Evolutionary conservation across 2,797 vertebrate species (phyloP), one percentile per base, ranked within the genome.

Genomic region (Denticeps clupeoides): DNA sequence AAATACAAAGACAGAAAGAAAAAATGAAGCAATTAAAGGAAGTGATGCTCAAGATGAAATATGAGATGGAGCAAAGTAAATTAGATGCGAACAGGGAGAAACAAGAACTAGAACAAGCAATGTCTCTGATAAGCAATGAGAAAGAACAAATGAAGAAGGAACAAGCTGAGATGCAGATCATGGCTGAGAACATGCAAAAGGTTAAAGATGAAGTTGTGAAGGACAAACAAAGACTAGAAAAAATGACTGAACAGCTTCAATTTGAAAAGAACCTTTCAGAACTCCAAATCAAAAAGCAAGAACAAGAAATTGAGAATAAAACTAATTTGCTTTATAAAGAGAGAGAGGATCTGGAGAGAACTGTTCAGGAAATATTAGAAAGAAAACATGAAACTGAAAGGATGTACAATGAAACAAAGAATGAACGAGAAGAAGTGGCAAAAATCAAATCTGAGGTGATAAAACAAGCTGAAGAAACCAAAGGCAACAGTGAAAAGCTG

Each of bases 101-200:
- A 32, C 29, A 13, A 32, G 12, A 32, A 32, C 28, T 28, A 28
- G 3, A 4, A 27, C 28, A 28, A n/a, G 11, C 27, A 28, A n/a
- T n/a, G 27, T 28, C 10, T 28, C 3, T 11, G 27, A 28, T 28
- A 10, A 60, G 9, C 72, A 42, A 60, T n/a, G 59, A 64, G 32
- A 65, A 58, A 26, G 53, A 56, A 4, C 42, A 45, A n/a, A 2
- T 56, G 13, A 54, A 68, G 37, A 42, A 51, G 4, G 49, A 16
- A 28, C 64, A 37, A 41, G 23, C 23, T 12, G 41, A 61, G 3
- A 21, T 47, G 2, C 41, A 51, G n/a, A n/a, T n/a, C n/a, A n/a
- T n/a, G n/a, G n/a, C n/a, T n/a, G n/a, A n/a, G 29, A 11, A 10
- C n/a, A 29, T n/a, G 29, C 27, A 29, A 29, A 7, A 11, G 29